Evolutionary conservation across 1,140 invertebrate genomes (phyloP), one percentile per base, ranked within the genome.

Genomic region (Pogonomyrmex californicus): DNA sequence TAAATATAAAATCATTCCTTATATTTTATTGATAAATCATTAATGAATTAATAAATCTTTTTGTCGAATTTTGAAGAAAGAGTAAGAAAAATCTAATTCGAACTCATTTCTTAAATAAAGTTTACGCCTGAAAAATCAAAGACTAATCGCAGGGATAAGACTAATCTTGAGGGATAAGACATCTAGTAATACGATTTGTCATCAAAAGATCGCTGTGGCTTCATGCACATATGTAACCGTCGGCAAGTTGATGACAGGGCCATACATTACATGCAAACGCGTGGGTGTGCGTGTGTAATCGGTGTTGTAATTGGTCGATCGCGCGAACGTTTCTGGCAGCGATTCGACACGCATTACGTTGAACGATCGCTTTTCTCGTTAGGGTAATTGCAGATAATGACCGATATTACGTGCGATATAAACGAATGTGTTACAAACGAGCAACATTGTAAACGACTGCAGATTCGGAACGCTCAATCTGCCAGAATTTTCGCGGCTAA

Each of bases 251-350:
- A 83, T 75, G 56, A 83, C 41, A 83, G 68, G 41, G 33, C 54
- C 10, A 62, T 49, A 41, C 41, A 44, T 73, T 73, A 73, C 41
- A 38, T 60, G 44, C 12, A 56, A 83, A 73, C 56, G 56, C 41
- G n/a, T 83, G 54, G 79, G 30, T 30, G 68, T 83, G 41, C 68
- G 54, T 60, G 79, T 83, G 79, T 83, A 75, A 83, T 83, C 44
- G 54, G n/a, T 47, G 51, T 60, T 60, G 79, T 83, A 83, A 83
- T 83, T 83, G 56, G 68, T 75, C 54, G 79, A 73, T 71, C 79
- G 54, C 68, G 54, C 79, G 79, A 73, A 73, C 33, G 54, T 75
- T 73, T 83, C 41, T 83, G 68, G 56, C 79, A 83, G 54, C 41
- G 79, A 73, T 83, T 60, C 56, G 79, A 75, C 63, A 56, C 33